Evolutionary conservation across 1,140 invertebrate genomes (phyloP), one percentile per base, ranked within the genome.

Genomic region (Aphidius ervi): DNA sequence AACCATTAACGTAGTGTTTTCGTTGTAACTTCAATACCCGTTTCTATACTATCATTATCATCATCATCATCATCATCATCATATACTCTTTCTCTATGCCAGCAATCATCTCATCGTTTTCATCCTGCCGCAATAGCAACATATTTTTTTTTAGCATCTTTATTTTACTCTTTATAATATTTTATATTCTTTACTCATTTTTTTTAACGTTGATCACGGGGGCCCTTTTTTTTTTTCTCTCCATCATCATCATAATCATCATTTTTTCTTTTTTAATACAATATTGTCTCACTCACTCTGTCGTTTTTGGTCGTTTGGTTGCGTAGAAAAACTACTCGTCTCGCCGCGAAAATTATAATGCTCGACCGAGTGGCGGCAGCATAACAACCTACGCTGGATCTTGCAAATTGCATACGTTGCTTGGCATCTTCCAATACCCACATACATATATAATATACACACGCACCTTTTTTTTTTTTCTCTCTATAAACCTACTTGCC

Each of bases 101-200:
- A 46, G 55, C 60, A 63, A 63, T 63, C 58, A 63, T 68, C 65
- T 63, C 58, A 64, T 66, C 58, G 61, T 67, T 63, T 65, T 64
- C 58, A 62, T 64, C 62, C 65, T 63, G 65, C 58, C 59, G 61
- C 55, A 54, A 46, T 49, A 46, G 61, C 55, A 48, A 46, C 56
- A 46, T 48, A 49, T 53, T 49, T 54, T 50, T 50, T n/a, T 59
- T 41, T 23, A 49, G 42, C 52, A 31, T 39, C n/a, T 10, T 9
- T 40, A 46, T 48, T 39, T 41, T 31, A 42, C 41, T 46, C 47
- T 43, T 55, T 20, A 47, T 8, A 9, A 54, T 40, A 40, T 23
- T 42, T 7, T 37, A 41, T 46, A 49, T 31, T 31, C 23, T 31
- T 37, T 37, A 43, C 9, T 40, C 3, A 48, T 6, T 4, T 39